Evolutionary conservation across 2,113 vertebrate genomes (phyloP).

Genomic region (Thalassarche chlororhynchos): DNA sequence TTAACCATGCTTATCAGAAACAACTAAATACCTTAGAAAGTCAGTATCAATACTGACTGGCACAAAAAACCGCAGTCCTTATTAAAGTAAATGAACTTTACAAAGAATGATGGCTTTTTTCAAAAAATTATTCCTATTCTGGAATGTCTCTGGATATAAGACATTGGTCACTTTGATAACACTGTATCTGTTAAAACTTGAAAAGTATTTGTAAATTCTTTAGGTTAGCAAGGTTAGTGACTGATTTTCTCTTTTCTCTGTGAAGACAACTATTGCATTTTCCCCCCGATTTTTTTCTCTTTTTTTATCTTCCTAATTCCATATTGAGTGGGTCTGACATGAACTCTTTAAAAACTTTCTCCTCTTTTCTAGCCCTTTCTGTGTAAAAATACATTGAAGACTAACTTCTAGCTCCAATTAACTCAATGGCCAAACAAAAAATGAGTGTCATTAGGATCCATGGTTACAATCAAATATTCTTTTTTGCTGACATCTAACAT

Average conservation of each 20-base stretch:
- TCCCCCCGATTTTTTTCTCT: rapidly evolving
- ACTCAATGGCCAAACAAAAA: neutral
- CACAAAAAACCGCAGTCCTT: neutral
- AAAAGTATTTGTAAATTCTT: neutral
- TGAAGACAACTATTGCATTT: neutral
- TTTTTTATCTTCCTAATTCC: neutral
- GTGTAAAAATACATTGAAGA: neutral
- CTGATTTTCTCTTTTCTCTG: neutral
- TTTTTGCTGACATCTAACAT: neutral
- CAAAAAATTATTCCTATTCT: neutral
- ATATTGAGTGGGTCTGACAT: neutral
- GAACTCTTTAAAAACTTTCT: neutral
- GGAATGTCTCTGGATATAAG: neutral
- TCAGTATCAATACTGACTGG: neutral
- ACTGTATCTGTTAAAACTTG: neutral
- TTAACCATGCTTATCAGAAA: neutral
- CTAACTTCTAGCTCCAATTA: neutral
- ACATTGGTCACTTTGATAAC: neutral
- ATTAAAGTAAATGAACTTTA: neutral
- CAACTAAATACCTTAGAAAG: neutral
- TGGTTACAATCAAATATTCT: neutral
- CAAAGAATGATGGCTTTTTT: neutral
- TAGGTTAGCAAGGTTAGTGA: neutral
- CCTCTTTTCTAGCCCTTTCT: neutral
- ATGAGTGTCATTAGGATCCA: neutral